Percentiles rank a stretch among this genome's conserved stretches.
These are phyloP conservation scores for Macrophya alboannulata DNA, from an alignment of 2,888 invertebrate species.

Conservation along the genomic window DNA sequence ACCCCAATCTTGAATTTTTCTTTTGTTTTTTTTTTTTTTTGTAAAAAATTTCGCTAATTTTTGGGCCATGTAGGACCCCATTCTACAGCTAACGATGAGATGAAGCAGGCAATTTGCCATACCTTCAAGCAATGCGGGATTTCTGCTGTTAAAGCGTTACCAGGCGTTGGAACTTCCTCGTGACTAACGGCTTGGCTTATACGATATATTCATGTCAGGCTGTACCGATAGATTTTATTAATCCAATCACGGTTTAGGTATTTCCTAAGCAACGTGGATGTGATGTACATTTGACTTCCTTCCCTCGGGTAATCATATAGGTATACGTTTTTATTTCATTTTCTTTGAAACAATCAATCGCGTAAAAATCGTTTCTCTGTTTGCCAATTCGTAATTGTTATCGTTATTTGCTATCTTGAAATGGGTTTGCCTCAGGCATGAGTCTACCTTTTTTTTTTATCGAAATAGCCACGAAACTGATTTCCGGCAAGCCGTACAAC, in stretches of 20 bases:
- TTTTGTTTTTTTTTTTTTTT: too few relatives aligned
- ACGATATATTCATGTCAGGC: background rate
- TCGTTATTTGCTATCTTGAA: constrained; percentile 20
- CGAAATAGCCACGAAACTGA: background rate
- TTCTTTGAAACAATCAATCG: background rate
- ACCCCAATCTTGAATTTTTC: background rate
- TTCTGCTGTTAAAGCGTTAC: background rate
- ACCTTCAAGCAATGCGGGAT: background rate
- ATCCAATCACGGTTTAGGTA: background rate
- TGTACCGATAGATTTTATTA: background rate
- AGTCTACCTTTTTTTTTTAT: background rate
- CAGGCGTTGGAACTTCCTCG: background rate
- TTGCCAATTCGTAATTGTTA: constrained; percentile 4
- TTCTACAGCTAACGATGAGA: background rate
- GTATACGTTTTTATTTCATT: background rate
- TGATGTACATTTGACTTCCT: background rate
- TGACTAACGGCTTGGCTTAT: background rate
- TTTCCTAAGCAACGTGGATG: background rate
- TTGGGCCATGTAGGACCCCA: background rate
- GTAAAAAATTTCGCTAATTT: background rate
- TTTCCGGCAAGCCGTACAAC: background rate
- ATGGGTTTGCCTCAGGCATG: background rate
- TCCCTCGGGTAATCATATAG: background rate
- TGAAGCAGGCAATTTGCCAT: background rate
- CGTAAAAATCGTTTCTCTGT: background rate